Conservation (phyloP, 2,888 invertebrate genomes). For the Keiferia lycopersicella region DNA sequence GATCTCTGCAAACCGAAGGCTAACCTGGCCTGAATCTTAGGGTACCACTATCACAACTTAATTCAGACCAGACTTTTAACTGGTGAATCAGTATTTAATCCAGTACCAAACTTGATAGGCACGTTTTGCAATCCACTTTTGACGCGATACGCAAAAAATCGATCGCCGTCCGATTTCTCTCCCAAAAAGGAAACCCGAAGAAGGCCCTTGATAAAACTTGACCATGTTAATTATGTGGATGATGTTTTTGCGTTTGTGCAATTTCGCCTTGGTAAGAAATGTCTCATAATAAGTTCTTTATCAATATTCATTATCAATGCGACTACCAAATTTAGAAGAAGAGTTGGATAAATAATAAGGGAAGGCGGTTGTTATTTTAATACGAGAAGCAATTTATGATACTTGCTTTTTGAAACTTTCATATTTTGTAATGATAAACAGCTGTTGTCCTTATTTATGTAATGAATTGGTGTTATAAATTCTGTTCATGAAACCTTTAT, state of each 20-base stretch:
- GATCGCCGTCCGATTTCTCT: slow-evolving; percentile 13
- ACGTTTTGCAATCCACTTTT: neutral
- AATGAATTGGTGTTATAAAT: neutral
- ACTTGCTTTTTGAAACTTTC: neutral
- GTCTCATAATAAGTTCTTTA: neutral
- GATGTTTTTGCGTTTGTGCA: neutral
- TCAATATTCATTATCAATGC: neutral
- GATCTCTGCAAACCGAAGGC: too few species aligned
- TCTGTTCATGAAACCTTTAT: too few species aligned
- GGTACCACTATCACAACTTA: too few species aligned
- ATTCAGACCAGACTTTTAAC: too few species aligned
- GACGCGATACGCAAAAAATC: neutral
- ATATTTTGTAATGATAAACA: neutral
- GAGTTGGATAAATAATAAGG: neutral
- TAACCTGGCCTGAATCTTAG: too few species aligned
- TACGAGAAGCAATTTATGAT: neutral
- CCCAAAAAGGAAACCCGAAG: slow-evolving; percentile 17
- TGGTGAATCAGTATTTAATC: neutral
- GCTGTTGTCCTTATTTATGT: neutral
- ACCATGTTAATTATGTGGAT: neutral
- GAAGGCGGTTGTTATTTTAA: neutral
- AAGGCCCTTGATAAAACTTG: slow-evolving; percentile 17
- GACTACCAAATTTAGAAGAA: neutral
- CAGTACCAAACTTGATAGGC: neutral
- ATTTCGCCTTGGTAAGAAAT: neutral